phyloP scores from a whole-genome alignment of 2,888 invertebrate species.

The Blastobasis adustella region DNA sequence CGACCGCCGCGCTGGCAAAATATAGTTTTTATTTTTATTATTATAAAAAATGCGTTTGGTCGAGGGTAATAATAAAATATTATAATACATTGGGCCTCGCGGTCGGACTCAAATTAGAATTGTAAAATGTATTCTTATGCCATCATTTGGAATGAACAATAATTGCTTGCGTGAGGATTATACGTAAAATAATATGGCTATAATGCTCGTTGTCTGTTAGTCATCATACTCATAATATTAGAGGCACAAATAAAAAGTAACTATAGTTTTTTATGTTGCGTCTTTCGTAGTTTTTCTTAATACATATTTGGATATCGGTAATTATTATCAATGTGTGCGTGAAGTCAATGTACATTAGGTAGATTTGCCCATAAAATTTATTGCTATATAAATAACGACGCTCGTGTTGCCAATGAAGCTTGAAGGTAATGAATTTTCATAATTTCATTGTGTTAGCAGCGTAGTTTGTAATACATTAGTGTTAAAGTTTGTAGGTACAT shows the following conservation, averaged over 20 bases:
- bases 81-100: conserved; percentile 22
- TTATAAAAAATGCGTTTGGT: conserved; percentile 18
- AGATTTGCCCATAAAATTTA: no score
- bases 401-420: no score
- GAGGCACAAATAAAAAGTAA: conserved; percentile 41
- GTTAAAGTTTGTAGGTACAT: no score
- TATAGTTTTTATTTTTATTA: conserved; percentile 28
- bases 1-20: conserved; percentile 11
- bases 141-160: conserved; percentile 48
- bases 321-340: no score
- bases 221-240: conserved; percentile 37
- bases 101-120: conserved; percentile 43
- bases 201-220: conserved; percentile 39
- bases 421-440: no score
- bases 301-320: no score
- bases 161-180: conserved; percentile 50
- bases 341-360: no score
- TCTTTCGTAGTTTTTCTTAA: no score
- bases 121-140: conserved; percentile 50
- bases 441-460: no score
- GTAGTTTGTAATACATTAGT: no score
- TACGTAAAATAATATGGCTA: conserved; percentile 43
- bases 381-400: no score
- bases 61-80: conserved; percentile 21
- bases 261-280: conserved; percentile 15